A percentile compares a stretch with the other conserved stretches of the same genome.
phyloP scores from a whole-genome alignment of 1,140 invertebrate species.

The Whitmania pigra region DNA sequence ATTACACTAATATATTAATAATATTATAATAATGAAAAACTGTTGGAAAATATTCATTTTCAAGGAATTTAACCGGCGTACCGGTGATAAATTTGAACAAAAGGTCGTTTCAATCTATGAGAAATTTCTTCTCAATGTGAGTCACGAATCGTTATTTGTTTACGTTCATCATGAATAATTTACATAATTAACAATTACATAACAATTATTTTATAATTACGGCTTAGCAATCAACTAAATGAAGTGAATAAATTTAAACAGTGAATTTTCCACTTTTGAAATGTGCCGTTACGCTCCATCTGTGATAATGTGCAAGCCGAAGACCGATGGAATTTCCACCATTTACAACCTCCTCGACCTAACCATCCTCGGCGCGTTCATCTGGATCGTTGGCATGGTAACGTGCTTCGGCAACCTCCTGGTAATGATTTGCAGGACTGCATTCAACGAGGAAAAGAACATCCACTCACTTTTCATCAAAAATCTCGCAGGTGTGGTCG shows the following conservation, averaged over 20 bases:
- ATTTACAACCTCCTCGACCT: constrained; percentile 54
- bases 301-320: constrained; percentile 52
- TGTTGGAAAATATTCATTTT: constrained; percentile 12
- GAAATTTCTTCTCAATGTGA: constrained; percentile 30
- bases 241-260: constrained; percentile 30
- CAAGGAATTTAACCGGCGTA: constrained; percentile 30
- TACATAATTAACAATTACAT: background rate
- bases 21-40: no score
- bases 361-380: constrained; percentile 47
- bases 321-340: constrained; percentile 58
- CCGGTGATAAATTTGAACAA: constrained; percentile 43
- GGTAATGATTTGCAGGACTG: constrained; percentile 56
- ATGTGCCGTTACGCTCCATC: constrained; percentile 55
- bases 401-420: constrained; percentile 55
- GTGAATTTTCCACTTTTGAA: constrained; percentile 58
- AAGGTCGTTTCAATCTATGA: constrained; percentile 45
- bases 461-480: constrained; percentile 51
- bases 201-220: no score
- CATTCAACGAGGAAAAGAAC: constrained; percentile 43
- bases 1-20: no score
- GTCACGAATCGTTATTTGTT: constrained; percentile 8
- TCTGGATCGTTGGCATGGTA: constrained; percentile 59
- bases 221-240: constrained; percentile 16
- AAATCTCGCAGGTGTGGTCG: constrained; percentile 53
- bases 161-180: background rate